Evolutionary conservation across 2,113 vertebrate species (phyloP).

Genomic region (Salvelinus namaycush): DNA sequence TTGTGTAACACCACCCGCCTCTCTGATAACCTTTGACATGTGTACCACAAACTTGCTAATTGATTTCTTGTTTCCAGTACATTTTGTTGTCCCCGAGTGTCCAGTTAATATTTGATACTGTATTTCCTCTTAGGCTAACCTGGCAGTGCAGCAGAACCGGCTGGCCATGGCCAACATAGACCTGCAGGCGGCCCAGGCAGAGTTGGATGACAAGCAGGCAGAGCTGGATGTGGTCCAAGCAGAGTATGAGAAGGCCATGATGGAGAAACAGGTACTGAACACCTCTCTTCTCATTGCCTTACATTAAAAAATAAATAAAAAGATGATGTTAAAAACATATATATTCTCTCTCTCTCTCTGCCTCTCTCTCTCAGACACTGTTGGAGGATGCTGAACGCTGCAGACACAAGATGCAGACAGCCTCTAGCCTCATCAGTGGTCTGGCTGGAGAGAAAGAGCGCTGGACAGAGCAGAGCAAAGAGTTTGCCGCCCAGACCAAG

Average conservation of each 20-base stretch:
- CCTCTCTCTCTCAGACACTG: slow-evolving; percentile 72
- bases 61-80: slow-evolving; percentile 58
- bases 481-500: slow-evolving; percentile 87
- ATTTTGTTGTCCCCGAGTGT: slow-evolving; percentile 1
- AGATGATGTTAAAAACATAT: background rate
- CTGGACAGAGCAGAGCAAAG: slow-evolving; percentile 94
- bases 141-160: slow-evolving; percentile 82
- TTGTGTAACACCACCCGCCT: background rate
- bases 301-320: no score
- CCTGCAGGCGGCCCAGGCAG: slow-evolving; percentile 81
- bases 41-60: slow-evolving; percentile 33
- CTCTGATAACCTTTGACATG: no score
- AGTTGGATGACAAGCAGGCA: slow-evolving; percentile 81
- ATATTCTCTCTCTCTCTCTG: background rate
- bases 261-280: slow-evolving; percentile 81
- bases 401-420: slow-evolving; percentile 91
- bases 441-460: slow-evolving; percentile 92
- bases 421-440: slow-evolving; percentile 89
- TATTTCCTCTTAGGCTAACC: slow-evolving; percentile 77
- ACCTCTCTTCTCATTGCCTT: no score
- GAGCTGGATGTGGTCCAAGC: slow-evolving; percentile 83
- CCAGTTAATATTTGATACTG: background rate
- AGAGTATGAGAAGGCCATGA: slow-evolving; percentile 80
- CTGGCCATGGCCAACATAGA: slow-evolving; percentile 78
- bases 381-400: slow-evolving; percentile 91